These are phyloP conservation scores for Ataeniobius toweri DNA, from an alignment of 2,797 vertebrate genomes.

Conservation along the genomic window DNA sequence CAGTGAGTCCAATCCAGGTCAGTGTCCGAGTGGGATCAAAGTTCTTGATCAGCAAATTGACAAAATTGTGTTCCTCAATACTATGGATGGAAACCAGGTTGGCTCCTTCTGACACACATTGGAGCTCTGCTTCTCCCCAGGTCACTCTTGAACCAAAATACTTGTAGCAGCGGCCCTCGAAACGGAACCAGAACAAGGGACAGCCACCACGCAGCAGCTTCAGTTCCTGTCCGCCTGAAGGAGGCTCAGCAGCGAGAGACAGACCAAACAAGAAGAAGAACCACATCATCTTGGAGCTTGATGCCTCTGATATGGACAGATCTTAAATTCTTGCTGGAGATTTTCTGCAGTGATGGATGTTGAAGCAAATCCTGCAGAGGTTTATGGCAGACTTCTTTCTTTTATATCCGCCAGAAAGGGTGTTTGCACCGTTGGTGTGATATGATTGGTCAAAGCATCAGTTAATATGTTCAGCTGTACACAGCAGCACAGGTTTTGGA, in stretches of 20 bases:
- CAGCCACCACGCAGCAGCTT: background rate
- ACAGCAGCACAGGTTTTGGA: background rate
- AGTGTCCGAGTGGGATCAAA: background rate
- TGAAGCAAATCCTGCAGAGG: background rate
- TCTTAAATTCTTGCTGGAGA: background rate
- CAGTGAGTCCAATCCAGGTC: slow-evolving; percentile 23
- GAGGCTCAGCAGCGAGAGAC: slow-evolving; percentile 4
- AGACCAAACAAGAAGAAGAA: slow-evolving; percentile 3
- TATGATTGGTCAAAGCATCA: background rate
- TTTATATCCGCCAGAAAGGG: background rate
- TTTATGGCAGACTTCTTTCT: background rate
- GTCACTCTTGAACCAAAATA: background rate
- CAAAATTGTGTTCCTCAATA: slow-evolving; percentile 7
- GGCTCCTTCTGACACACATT: slow-evolving; percentile 19
- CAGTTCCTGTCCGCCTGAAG: background rate
- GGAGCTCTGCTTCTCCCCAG: slow-evolving; percentile 46
- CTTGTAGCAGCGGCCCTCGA: slow-evolving; percentile 30
- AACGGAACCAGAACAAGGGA: slow-evolving; percentile 13
- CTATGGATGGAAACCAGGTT: slow-evolving; percentile 53
- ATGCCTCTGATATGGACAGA: background rate
- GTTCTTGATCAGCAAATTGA: background rate
- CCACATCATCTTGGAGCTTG: background rate
- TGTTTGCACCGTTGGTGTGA: background rate
- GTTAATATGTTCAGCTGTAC: background rate
- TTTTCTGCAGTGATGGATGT: background rate